phyloP scores from a whole-genome alignment of 2,113 vertebrate species.

The Cheirogaleus medius region DNA sequence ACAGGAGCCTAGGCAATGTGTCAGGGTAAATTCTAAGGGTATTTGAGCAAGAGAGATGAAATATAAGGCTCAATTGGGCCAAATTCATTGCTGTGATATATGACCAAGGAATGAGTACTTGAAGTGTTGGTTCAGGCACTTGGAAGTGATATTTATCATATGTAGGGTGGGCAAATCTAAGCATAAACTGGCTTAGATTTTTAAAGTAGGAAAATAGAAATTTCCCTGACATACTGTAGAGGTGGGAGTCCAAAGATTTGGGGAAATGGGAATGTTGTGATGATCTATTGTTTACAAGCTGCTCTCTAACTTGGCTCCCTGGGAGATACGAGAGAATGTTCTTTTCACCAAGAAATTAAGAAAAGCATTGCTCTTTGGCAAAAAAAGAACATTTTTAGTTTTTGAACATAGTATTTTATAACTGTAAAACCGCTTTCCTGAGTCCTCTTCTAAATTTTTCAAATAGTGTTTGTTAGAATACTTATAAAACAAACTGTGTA shows the following conservation, averaged over 20 bases:
- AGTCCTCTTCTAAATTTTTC: constrained; percentile 13
- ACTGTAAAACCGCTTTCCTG: not conserved
- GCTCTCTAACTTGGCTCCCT: not conserved
- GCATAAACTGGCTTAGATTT: not conserved
- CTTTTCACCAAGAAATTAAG: not conserved
- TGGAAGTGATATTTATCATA: not conserved
- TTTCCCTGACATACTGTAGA: not conserved
- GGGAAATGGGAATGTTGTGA: not conserved
- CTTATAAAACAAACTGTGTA: not conserved
- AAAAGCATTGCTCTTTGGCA: not conserved
- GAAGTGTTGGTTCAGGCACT: not conserved
- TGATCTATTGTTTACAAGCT: not conserved
- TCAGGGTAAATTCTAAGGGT: not conserved
- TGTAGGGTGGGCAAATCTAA: not conserved
- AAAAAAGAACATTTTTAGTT: not conserved
- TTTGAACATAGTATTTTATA: not conserved
- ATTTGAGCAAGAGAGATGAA: not conserved
- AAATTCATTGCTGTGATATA: not conserved
- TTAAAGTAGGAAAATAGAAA: not conserved
- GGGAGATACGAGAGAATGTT: not conserved
- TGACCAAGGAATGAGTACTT: not conserved
- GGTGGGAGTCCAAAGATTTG: not conserved
- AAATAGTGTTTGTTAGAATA: not conserved
- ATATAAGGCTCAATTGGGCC: not conserved
- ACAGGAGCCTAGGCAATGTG: not conserved